Evolutionary conservation across 2,797 vertebrate species (phyloP).

Genomic region (Phylloscopus collybita): DNA sequence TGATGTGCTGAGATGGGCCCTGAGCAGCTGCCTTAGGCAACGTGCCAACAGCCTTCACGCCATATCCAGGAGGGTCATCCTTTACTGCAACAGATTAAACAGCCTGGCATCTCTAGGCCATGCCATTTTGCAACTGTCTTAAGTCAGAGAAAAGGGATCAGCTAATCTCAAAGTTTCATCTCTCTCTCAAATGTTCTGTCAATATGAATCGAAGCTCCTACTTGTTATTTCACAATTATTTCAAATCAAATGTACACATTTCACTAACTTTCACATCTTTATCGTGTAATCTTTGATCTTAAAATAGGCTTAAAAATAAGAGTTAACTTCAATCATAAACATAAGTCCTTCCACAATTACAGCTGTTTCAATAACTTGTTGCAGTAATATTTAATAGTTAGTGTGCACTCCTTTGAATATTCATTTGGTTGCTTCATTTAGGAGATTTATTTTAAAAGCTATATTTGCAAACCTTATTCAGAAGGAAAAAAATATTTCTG

Average conservation of each 20-base stretch:
- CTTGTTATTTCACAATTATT: not conserved
- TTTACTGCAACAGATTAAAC: not conserved
- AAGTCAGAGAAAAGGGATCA: not conserved
- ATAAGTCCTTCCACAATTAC: not conserved
- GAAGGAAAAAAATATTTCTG: not conserved
- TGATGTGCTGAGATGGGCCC: not conserved
- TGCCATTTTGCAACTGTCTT: not conserved
- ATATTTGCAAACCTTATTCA: not conserved
- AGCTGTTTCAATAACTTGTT: not conserved
- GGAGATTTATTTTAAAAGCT: not conserved
- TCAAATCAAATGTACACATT: not conserved
- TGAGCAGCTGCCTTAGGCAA: not conserved
- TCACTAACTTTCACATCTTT: not conserved
- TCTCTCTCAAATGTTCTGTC: not conserved
- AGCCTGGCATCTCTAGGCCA: not conserved
- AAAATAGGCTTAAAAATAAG: not conserved
- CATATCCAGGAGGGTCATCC: not conserved
- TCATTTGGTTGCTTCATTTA: slow-evolving; percentile 1
- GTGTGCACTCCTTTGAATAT: not conserved
- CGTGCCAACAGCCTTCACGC: rapidly evolving
- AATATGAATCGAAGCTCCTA: not conserved
- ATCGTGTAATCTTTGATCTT: not conserved
- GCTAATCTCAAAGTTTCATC: not conserved
- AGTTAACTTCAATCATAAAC: not conserved
- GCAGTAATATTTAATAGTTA: not conserved